A percentile compares a stretch with the other conserved stretches of the same genome.
Conservation (phyloP, 2,113 vertebrate species). For the Ploceus nigricollis region DNA sequence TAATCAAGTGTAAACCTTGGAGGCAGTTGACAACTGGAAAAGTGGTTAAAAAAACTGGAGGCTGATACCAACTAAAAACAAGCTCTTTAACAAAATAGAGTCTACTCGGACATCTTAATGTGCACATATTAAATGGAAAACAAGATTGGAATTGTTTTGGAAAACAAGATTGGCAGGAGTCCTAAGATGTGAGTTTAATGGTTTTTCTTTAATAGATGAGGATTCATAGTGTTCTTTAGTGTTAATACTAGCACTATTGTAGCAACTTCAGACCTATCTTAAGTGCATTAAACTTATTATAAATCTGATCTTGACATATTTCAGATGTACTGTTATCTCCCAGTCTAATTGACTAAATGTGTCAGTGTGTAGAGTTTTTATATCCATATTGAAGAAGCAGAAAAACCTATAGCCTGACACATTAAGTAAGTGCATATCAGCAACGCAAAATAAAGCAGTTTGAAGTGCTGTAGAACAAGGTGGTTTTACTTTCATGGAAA, state of each 20-base stretch:
- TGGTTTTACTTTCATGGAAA: not conserved
- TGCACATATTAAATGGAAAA: not conserved
- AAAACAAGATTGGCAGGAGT: not conserved
- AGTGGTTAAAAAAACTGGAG: not conserved
- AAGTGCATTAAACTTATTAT: conserved; percentile 8
- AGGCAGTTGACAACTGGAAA: not conserved
- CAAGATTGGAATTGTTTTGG: not conserved
- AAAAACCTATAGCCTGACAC: not conserved
- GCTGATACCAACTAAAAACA: not conserved
- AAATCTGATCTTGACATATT: not conserved
- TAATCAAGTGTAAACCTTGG: not conserved
- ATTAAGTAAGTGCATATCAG: not conserved
- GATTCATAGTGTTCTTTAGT: not conserved
- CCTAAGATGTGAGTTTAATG: not conserved
- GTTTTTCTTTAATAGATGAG: not conserved
- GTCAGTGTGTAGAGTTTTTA: not conserved
- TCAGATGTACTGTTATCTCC: not conserved
- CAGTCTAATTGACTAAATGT: not conserved
- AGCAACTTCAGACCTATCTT: not conserved
- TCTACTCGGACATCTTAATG: not conserved
- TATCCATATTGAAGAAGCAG: not conserved
- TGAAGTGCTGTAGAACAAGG: not conserved
- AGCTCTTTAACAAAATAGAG: not conserved
- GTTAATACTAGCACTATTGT: not conserved
- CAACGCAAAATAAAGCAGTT: not conserved